Evolutionary conservation across 2,797 vertebrate genomes (phyloP).

Genomic region (Alosa sapidissima): DNA sequence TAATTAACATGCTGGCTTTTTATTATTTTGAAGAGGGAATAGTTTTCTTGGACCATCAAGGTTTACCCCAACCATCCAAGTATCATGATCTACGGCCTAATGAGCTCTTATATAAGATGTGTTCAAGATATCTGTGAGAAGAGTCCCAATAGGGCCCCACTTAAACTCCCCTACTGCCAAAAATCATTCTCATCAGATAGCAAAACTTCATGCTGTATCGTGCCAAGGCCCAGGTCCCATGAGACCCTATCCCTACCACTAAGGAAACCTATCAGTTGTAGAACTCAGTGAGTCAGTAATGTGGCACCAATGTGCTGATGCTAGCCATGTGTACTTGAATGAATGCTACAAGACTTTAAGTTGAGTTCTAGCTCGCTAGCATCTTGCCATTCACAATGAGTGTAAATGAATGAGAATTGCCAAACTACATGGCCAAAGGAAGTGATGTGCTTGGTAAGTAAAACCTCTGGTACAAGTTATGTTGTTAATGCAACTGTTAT

Average conservation of each 20-base stretch:
- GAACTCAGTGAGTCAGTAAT: neutral
- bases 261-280: neutral
- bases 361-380: neutral
- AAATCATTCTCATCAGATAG: constrained; percentile 41
- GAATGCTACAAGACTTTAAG: neutral
- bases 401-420: neutral
- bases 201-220: neutral
- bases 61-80: constrained; percentile 54
- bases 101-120: constrained; percentile 65
- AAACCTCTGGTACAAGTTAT: neutral
- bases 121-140: constrained; percentile 54
- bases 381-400: neutral
- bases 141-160: constrained; percentile 54
- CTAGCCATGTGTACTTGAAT: neutral
- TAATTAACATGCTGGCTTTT: neutral
- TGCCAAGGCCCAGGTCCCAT: neutral
- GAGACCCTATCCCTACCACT: neutral
- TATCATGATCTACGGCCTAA: constrained; percentile 58
- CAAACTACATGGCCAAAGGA: neutral
- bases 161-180: constrained; percentile 47
- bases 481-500: neutral
- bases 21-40: neutral
- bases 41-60: neutral
- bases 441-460: neutral
- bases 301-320: neutral